Base-by-base conservation (phyloP, 2,797 vertebrate genomes). In the Peromyscus nudipes region DNA sequence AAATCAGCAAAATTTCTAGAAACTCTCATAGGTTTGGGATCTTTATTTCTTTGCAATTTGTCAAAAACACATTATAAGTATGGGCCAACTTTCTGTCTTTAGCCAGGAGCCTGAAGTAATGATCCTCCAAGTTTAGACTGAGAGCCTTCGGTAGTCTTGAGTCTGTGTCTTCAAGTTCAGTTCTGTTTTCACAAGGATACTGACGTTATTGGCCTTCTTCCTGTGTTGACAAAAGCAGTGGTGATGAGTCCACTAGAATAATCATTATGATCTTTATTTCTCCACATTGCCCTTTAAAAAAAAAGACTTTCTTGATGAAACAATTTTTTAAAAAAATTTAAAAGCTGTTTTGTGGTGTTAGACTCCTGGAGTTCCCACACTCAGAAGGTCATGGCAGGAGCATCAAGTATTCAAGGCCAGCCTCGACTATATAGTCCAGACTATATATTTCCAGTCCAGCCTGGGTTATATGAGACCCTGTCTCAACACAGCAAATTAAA, bases 21-120 rank as follows among this genome's bases (percentile, higher is more conserved):
- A 73, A 73, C 91, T 69, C 49, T 84, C 17, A 67, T 79, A 62
- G 46, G 60, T 94, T 49, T 95, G 91, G 60, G 11, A 17, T 49
- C 29, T 84, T 84, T 87, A 4, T 95, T 93, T 97, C 65, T 96
- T 77, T 76, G 43, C 37, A 95, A 69, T 84, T 89, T 96, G 65
- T 95, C 76, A 94, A 91, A 91, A 88, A 86, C 34, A 92, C 40
- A 69, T 64, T 4, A 55, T 40, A 83, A 40, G 10, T 92, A 27
- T 75, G 21, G 25, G 27, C 86, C 60, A 29, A 4, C 62, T 96
- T 95, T 95, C 43, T 84, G 37, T 94, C n/a, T 11, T 91, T 86
- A 83, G 40, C 67, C 46, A 84, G 1, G 25, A 62, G 17, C 40
- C 69, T 91, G 79, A 0, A 88, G 16, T 69, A 69, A 4, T 92